Evolutionary conservation across 1,140 invertebrate species (phyloP).

Genomic region (Neoseiulus cucumeris): DNA sequence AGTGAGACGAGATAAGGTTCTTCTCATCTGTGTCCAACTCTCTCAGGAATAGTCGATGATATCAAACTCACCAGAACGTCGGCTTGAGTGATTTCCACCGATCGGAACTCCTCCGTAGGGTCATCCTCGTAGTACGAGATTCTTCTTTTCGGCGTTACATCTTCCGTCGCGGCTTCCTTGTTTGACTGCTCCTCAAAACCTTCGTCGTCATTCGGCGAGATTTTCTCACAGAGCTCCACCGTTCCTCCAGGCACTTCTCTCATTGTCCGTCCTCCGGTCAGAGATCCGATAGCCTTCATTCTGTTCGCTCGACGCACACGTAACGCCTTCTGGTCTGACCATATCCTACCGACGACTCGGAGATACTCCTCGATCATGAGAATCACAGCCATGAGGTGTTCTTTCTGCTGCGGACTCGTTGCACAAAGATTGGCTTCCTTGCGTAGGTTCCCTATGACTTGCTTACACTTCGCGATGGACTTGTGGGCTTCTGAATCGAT

Average conservation of each 20-base stretch:
- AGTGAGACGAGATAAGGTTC: too few species aligned
- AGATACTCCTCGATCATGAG: slow-evolving; percentile 54
- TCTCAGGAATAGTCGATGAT: neutral
- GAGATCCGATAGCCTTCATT: neutral
- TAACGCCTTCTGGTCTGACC: slow-evolving; percentile 8
- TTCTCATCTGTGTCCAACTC: too few species aligned
- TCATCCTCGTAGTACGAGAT: neutral
- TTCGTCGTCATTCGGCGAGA: neutral
- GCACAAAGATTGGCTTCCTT: slow-evolving; percentile 23
- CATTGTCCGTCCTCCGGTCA: neutral
- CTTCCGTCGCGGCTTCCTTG: neutral
- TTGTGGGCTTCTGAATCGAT: slow-evolving; percentile 62
- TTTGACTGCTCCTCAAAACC: neutral
- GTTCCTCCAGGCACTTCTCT: neutral
- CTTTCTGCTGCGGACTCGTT: slow-evolving; percentile 39
- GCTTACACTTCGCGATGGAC: slow-evolving; percentile 58
- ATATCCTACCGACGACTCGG: neutral
- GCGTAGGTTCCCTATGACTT: slow-evolving; percentile 33
- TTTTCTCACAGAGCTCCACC: neutral
- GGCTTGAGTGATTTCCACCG: neutral
- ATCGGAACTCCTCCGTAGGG: neutral
- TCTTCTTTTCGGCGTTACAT: neutral
- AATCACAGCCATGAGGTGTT: slow-evolving; percentile 52
- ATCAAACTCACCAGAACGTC: slow-evolving; percentile 15
- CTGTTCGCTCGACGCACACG: slow-evolving; percentile 9